These are phyloP conservation scores for Chitala chitala DNA, from an alignment of 2,113 vertebrate genomes.

Conservation along the genomic window DNA sequence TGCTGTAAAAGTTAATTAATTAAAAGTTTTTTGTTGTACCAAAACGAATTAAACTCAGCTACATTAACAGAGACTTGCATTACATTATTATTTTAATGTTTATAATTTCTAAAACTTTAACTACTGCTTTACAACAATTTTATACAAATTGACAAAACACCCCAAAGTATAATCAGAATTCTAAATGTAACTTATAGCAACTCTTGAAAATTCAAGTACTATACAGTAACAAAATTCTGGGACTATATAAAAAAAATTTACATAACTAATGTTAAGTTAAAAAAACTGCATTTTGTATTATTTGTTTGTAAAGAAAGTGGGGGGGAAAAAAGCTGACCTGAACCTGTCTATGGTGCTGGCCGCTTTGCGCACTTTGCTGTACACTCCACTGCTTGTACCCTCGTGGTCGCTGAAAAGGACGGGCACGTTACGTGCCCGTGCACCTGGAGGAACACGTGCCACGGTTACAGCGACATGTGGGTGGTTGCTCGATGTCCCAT, in stretches of 20 bases:
- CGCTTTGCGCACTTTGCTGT: constrained; percentile 87
- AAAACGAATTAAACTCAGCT: no score
- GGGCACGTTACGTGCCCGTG: constrained; percentile 83
- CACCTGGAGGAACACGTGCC: constrained; percentile 52
- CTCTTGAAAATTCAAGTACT: background rate
- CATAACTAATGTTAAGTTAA: background rate
- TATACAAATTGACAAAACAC: background rate
- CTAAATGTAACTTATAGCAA: background rate
- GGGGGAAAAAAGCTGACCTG: constrained; percentile 66
- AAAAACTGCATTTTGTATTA: background rate
- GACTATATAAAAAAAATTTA: background rate
- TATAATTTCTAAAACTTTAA: no score
- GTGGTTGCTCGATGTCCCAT: background rate
- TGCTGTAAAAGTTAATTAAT: no score
- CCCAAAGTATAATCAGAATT: background rate
- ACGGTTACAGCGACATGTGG: background rate
- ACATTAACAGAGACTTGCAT: no score
- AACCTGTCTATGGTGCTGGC: constrained; percentile 92
- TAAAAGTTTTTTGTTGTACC: no score
- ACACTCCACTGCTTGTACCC: constrained; percentile 68
- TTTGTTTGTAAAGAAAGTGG: background rate
- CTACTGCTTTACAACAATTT: no score
- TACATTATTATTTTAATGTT: no score
- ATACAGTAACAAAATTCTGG: background rate
- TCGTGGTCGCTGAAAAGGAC: constrained; percentile 84